A percentile compares a stretch with the other conserved stretches of the same genome.
phyloP scores from a whole-genome alignment of 2,797 vertebrate species.

The Tokudaia tokunoshimensis region DNA sequence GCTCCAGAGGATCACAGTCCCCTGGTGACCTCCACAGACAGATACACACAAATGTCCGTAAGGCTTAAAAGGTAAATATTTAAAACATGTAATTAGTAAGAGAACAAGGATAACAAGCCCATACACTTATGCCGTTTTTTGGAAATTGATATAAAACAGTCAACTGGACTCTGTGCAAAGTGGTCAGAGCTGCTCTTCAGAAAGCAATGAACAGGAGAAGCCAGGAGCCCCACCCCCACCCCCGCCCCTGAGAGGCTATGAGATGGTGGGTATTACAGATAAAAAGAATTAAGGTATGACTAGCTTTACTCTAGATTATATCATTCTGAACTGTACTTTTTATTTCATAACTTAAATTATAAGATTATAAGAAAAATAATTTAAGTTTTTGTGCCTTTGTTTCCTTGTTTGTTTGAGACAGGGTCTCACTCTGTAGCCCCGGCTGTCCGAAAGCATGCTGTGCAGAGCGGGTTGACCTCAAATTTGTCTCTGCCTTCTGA shows the following conservation, averaged over 20 bases:
- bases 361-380: constrained; percentile 8
- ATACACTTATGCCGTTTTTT: background rate
- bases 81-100: background rate
- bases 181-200: background rate
- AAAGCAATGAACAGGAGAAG: background rate
- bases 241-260: background rate
- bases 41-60: background rate
- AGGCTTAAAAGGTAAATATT: background rate
- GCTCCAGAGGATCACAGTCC: background rate
- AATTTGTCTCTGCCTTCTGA: background rate
- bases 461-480: background rate
- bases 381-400: background rate
- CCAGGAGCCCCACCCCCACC: too few relatives aligned
- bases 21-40: background rate
- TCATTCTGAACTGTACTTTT: background rate
- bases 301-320: background rate
- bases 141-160: background rate
- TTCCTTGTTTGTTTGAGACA: background rate
- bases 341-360: background rate
- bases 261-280: background rate
- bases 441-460: background rate
- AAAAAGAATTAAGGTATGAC: background rate
- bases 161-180: background rate
- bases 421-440: background rate
- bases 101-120: background rate